Conservation (phyloP, 2,113 vertebrate species). For the Opisthocomus hoazin region DNA sequence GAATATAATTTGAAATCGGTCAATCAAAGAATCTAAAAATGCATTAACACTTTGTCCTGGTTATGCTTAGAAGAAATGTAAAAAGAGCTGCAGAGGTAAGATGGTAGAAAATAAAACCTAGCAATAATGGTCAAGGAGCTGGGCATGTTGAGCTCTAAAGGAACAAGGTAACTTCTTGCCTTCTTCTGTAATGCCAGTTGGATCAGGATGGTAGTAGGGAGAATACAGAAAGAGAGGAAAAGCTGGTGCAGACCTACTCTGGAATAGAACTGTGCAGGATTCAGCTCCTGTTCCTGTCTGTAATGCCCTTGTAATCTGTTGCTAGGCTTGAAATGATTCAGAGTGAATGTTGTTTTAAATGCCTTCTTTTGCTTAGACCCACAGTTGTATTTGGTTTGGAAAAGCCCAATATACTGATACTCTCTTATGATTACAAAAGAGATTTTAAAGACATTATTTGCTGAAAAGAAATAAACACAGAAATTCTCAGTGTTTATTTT, state of each 20-base stretch:
- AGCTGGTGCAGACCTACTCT: accelerated
- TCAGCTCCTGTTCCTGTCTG: not conserved
- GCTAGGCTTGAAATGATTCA: not conserved
- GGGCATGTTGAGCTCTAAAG: not conserved
- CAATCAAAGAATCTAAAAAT: constrained; percentile 16
- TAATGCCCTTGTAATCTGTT: not conserved
- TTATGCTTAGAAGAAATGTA: not conserved
- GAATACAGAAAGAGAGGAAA: not conserved
- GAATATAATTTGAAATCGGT: constrained; percentile 8
- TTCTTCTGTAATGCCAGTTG: not conserved
- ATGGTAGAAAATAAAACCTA: not conserved
- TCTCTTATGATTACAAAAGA: not conserved
- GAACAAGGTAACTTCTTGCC: not conserved
- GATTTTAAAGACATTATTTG: not conserved
- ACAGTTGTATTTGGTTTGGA: not conserved
- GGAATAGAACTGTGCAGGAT: not conserved
- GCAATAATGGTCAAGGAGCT: not conserved
- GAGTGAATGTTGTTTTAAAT: not conserved
- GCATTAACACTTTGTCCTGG: constrained; percentile 25
- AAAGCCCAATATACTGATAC: not conserved
- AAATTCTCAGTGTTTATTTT: not conserved
- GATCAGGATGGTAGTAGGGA: not conserved
- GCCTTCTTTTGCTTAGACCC: not conserved
- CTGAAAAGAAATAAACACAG: not conserved
- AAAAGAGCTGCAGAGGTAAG: not conserved